These are phyloP conservation scores for Anabacerthia variegaticeps DNA, from an alignment of 2,797 vertebrate genomes.

Conservation along the genomic window DNA sequence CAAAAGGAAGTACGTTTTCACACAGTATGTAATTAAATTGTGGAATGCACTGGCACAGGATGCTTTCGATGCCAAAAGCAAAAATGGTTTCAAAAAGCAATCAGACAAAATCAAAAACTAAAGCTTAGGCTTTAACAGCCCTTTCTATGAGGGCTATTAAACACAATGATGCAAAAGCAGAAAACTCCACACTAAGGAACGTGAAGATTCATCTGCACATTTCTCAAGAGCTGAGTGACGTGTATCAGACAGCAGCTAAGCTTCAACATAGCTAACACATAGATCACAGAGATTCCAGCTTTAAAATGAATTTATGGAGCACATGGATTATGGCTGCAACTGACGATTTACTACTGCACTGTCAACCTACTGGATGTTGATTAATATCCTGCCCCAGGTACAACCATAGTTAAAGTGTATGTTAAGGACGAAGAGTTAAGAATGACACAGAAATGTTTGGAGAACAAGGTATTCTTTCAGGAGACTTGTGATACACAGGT, in stretches of 20 bases:
- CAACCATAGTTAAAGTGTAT: neutral
- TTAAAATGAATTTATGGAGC: slow-evolving; percentile 61
- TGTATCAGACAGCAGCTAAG: slow-evolving; percentile 29
- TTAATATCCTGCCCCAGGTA: slow-evolving; percentile 22
- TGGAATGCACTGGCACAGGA: neutral
- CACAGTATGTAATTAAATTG: slow-evolving; percentile 42
- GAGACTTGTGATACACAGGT: neutral
- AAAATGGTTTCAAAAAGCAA: slow-evolving; percentile 26
- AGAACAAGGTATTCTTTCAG: neutral
- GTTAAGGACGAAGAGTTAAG: neutral
- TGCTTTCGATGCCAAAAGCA: neutral
- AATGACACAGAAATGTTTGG: neutral
- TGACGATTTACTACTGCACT: slow-evolving; percentile 55
- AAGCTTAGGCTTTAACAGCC: neutral
- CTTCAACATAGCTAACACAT: slow-evolving; percentile 37
- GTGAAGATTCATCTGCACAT: neutral
- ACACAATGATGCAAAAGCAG: neutral
- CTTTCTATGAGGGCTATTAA: neutral
- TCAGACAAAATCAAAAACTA: neutral
- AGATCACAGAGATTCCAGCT: slow-evolving; percentile 47
- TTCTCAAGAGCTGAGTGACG: slow-evolving; percentile 31
- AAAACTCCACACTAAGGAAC: slow-evolving; percentile 13
- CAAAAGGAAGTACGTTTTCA: slow-evolving; percentile 36
- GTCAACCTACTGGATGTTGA: slow-evolving; percentile 24
- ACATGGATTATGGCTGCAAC: slow-evolving; percentile 20